These are phyloP conservation scores for Drosophila murphyi DNA, from an alignment of 1,140 invertebrate genomes.

Conservation along the genomic window DNA sequence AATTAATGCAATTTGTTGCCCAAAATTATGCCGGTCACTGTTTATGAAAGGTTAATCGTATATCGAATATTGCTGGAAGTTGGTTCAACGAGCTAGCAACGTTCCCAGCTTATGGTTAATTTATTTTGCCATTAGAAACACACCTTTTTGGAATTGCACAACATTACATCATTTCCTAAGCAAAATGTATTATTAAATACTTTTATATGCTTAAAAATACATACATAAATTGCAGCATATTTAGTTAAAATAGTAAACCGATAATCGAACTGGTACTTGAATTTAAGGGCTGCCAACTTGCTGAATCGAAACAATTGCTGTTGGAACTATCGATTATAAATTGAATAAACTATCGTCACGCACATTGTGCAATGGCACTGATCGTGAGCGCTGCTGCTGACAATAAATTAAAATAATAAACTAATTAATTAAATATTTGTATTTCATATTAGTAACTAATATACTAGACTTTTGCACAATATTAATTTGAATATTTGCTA, in stretches of 20 bases:
- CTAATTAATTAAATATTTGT: too few relatives aligned
- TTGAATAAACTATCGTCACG: neutral
- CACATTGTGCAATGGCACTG: too few relatives aligned
- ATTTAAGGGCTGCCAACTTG: neutral
- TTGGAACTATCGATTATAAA: slow-evolving; percentile 1
- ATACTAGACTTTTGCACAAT: too few relatives aligned
- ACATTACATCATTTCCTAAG: neutral
- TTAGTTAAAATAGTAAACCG: neutral
- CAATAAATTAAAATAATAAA: too few relatives aligned
- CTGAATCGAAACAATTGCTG: neutral
- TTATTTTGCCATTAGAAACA: neutral
- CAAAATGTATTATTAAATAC: neutral
- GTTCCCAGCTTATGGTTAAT: neutral
- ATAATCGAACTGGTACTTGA: too few relatives aligned
- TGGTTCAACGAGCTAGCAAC: neutral
- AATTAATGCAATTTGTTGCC: neutral
- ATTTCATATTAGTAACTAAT: too few relatives aligned
- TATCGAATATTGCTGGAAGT: neutral
- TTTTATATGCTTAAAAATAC: too few relatives aligned
- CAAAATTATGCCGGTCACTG: slow-evolving; percentile 43
- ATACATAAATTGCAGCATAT: too few relatives aligned
- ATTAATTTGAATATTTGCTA: too few relatives aligned
- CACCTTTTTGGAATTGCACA: neutral
- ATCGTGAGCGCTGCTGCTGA: too few relatives aligned
- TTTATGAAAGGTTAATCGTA: neutral